Percentiles rank a stretch among this genome's conserved stretches.
Conservation (phyloP, 2,888 invertebrate genomes). For the Catocala sponsa region DNA sequence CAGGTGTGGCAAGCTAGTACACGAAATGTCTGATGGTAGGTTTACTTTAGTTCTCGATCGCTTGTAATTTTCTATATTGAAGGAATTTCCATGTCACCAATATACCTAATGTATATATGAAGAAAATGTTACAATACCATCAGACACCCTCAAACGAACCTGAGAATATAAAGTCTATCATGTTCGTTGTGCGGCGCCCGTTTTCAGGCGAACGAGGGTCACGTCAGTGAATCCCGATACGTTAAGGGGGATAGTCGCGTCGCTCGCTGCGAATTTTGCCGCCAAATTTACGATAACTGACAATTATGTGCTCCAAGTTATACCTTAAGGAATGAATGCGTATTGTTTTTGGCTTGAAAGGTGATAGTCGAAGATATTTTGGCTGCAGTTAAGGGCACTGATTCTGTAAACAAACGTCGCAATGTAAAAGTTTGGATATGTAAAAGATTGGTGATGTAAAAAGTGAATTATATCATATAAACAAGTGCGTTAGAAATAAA, state of each 20-base stretch:
- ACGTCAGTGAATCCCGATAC: conserved; percentile 53
- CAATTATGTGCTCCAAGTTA: conserved; percentile 9
- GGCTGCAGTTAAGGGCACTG: too few relatives aligned
- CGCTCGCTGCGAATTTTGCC: conserved; percentile 52
- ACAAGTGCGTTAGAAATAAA: neutral
- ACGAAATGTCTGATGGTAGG: too few relatives aligned
- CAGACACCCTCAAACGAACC: conserved; percentile 22
- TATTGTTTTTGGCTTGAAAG: neutral
- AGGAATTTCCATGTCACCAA: neutral
- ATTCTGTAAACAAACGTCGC: too few relatives aligned
- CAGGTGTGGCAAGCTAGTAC: too few relatives aligned
- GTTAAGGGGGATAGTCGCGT: conserved; percentile 48
- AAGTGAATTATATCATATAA: too few relatives aligned
- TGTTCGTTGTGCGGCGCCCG: conserved; percentile 24
- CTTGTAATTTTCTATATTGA: too few relatives aligned
- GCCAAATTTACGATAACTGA: conserved; percentile 61
- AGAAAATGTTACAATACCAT: conserved; percentile 7
- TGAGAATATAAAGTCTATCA: conserved; percentile 32
- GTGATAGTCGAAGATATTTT: neutral
- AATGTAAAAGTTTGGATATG: too few relatives aligned
- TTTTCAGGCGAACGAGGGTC: conserved; percentile 13
- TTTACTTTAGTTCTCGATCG: too few relatives aligned
- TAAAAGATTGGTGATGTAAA: too few relatives aligned
- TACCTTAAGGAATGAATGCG: neutral
- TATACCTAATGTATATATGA: conserved; percentile 1